Conservation (phyloP, 2,888 invertebrate genomes). For the Monochamus alternatus region DNA sequence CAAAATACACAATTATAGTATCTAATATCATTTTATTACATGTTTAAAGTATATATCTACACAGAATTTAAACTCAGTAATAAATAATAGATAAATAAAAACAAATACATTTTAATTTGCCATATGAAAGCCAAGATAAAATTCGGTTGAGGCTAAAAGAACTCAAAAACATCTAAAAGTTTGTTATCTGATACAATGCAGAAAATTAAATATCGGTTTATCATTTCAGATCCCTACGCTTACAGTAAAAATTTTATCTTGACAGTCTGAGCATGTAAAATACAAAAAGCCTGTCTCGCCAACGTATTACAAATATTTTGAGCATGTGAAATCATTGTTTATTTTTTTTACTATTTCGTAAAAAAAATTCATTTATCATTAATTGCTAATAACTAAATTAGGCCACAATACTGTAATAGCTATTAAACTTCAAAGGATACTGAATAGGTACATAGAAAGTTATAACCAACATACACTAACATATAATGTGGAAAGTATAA, state of each 20-base stretch:
- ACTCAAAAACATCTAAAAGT: too few species aligned
- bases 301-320: conserved; percentile 12
- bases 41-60: conserved; percentile 2
- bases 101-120: background rate
- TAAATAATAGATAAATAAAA: background rate
- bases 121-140: background rate
- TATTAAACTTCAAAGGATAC: too few species aligned
- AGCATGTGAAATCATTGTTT: conserved; percentile 2
- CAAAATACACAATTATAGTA: too few species aligned
- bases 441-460: too few species aligned
- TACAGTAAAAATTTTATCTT: too few species aligned
- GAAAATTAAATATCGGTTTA: too few species aligned
- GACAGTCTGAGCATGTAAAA: background rate
- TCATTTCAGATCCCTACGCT: too few species aligned
- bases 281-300: conserved; percentile 15
- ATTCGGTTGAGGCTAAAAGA: background rate
- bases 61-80: background rate
- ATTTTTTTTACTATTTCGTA: background rate
- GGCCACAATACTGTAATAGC: background rate
- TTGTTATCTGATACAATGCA: too few species aligned
- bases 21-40: conserved; percentile 1
- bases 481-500: background rate
- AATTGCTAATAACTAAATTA: conserved; percentile 4
- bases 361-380: conserved; percentile 6
- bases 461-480: too few species aligned